A percentile compares a stretch with the other conserved stretches of the same genome.
Evolutionary conservation across 2,113 vertebrate genomes (phyloP).

Genomic region (Nibea albiflora): DNA sequence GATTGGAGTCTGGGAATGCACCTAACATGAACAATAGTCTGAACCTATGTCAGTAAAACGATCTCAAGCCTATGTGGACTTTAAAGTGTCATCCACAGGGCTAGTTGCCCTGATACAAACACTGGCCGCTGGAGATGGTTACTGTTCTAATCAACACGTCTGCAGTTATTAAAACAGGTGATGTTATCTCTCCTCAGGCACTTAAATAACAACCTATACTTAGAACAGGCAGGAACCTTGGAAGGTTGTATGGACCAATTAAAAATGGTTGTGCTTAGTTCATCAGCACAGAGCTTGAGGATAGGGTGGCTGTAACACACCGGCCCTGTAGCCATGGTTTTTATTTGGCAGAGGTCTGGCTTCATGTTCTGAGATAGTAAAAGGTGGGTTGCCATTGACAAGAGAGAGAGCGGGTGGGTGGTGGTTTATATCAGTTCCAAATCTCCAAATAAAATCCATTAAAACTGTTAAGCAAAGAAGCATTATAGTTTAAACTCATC

Average conservation of each 20-base stretch:
- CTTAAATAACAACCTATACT: constrained; percentile 3
- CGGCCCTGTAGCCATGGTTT: constrained; percentile 11
- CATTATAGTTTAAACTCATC: background rate
- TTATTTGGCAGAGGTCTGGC: constrained; percentile 10
- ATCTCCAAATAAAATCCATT: constrained; percentile 8
- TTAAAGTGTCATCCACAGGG: background rate
- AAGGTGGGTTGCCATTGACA: background rate
- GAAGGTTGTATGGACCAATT: background rate
- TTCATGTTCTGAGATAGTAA: constrained; percentile 16
- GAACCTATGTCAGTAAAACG: background rate
- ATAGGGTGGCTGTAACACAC: background rate
- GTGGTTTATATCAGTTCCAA: constrained; percentile 7
- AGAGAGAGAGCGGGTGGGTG: background rate
- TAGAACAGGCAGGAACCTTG: background rate
- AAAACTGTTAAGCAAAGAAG: constrained; percentile 10
- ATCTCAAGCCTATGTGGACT: background rate
- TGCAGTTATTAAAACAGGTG: background rate
- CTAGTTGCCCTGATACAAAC: constrained; percentile 7
- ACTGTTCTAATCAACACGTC: background rate
- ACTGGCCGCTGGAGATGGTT: background rate
- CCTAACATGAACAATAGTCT: background rate
- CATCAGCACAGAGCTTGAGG: background rate
- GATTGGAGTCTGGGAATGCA: background rate
- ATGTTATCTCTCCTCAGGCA: background rate
- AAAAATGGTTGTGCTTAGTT: constrained; percentile 5